Conservation (phyloP, 2,888 invertebrate species). For the Parthenolecanium corni region DNA sequence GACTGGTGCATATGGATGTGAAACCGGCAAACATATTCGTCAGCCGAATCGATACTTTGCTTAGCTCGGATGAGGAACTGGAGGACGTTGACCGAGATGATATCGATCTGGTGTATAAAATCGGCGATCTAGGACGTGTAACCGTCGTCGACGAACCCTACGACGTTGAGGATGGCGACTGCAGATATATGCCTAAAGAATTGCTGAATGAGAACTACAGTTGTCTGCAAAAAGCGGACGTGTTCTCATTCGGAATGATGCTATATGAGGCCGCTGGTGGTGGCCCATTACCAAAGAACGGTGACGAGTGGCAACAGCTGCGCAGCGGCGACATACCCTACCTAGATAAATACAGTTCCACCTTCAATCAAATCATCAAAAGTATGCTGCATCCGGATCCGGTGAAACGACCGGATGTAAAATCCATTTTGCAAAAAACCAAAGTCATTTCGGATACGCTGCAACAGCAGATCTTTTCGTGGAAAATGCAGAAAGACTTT, state of each 20-base stretch:
- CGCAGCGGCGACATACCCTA: conserved; percentile 39
- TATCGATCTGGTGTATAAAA: conserved; percentile 61
- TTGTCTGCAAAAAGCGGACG: conserved; percentile 75
- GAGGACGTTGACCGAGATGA: conserved; percentile 50
- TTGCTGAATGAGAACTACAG: conserved; percentile 70
- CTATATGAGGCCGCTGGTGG: conserved; percentile 67
- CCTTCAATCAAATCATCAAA: conserved; percentile 17
- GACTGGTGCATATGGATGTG: conserved; percentile 83
- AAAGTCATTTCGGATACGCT: conserved; percentile 11
- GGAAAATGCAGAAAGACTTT: conserved; percentile 25
- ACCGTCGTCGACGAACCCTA: conserved; percentile 67
- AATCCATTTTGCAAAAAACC: conserved; percentile 3
- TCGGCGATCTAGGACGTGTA: conserved; percentile 84
- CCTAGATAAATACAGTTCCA: conserved; percentile 17
- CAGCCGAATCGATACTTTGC: conserved; percentile 49
- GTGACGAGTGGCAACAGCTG: conserved; percentile 72
- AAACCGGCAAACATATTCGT: conserved; percentile 90
- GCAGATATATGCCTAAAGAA: conserved; percentile 77
- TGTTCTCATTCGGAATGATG: conserved; percentile 74
- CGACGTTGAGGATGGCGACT: conserved; percentile 80
- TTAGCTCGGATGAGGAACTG: conserved; percentile 54
- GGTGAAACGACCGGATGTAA: conserved; percentile 10
- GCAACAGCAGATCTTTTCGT: conserved; percentile 21
- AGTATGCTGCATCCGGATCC: conserved; percentile 25
- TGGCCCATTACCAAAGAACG: conserved; percentile 77